Conservation (phyloP, 2,113 vertebrate genomes). For the Corynorhinus townsendii region DNA sequence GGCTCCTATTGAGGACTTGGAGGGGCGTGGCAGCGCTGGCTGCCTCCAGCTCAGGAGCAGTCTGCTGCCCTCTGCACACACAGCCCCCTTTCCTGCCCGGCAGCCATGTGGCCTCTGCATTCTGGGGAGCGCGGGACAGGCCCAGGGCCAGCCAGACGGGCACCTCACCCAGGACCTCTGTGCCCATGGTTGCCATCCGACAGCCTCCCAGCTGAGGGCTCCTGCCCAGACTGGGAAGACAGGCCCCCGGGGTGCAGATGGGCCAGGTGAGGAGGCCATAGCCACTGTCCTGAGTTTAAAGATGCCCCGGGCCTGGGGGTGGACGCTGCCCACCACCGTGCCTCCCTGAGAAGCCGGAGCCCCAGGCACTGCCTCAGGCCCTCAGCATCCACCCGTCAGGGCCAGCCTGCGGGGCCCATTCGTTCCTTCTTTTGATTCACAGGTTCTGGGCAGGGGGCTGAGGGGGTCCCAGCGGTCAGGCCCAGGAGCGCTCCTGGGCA, state of each 20-base stretch:
- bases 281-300: not conserved
- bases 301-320: not conserved
- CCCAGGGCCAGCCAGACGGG: fast-evolving
- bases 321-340: not conserved
- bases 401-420: not conserved
- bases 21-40: not conserved
- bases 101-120: fast-evolving
- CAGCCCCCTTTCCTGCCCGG: not conserved
- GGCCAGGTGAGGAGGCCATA: fast-evolving
- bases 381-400: fast-evolving
- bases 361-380: not conserved
- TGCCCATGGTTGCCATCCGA: not conserved
- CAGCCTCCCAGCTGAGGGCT: fast-evolving
- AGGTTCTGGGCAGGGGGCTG: fast-evolving
- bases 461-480: fast-evolving
- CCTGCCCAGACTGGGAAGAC: not conserved
- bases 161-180: fast-evolving
- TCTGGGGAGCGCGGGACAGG: fast-evolving
- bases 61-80: fast-evolving
- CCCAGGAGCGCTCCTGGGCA: not conserved
- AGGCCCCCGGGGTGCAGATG: fast-evolving
- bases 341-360: not conserved
- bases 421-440: fast-evolving
- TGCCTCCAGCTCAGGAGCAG: fast-evolving
- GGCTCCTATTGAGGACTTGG: fast-evolving